phyloP scores from a whole-genome alignment of 1,140 invertebrate species.

The Patella vulgata region DNA sequence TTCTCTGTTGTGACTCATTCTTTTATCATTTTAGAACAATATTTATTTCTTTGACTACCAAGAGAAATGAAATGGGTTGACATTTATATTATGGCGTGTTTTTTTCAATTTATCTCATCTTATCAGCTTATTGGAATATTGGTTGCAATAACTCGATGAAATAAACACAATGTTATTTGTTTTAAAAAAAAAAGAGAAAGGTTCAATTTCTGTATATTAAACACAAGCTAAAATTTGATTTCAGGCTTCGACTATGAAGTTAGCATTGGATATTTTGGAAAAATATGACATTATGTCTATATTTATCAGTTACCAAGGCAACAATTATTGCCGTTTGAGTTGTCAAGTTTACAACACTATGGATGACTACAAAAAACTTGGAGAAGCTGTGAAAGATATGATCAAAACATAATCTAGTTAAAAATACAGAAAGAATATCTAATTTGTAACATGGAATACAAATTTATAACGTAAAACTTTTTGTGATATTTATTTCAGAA shows the following conservation, averaged over 20 bases:
- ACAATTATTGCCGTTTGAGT: slow-evolving; percentile 26
- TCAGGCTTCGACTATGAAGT: not conserved
- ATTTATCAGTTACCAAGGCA: slow-evolving; percentile 14
- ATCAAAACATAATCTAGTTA: too few relatives aligned
- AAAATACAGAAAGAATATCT: too few relatives aligned
- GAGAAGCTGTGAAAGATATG: slow-evolving; percentile 13
- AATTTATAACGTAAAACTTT: too few relatives aligned
- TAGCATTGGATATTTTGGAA: slow-evolving; percentile 17
- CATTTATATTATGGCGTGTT: too few relatives aligned
- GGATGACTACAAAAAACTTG: slow-evolving; percentile 25
- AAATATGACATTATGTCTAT: slow-evolving; percentile 19
- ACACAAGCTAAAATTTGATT: not conserved
- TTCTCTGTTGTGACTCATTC: not conserved
- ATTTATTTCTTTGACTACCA: too few relatives aligned
- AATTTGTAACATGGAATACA: too few relatives aligned
- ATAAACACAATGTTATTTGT: too few relatives aligned
- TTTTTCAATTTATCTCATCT: too few relatives aligned
- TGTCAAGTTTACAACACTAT: slow-evolving; percentile 33
- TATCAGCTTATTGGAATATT: too few relatives aligned
- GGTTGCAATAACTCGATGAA: too few relatives aligned
- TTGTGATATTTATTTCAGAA: slow-evolving; percentile 11
- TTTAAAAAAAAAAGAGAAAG: not conserved
- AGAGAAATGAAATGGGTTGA: too few relatives aligned
- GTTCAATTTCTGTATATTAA: not conserved
- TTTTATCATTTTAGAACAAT: too few relatives aligned